These are phyloP conservation scores for Pimpla rufipes DNA, from an alignment of 2,888 invertebrate genomes.

Conservation along the genomic window DNA sequence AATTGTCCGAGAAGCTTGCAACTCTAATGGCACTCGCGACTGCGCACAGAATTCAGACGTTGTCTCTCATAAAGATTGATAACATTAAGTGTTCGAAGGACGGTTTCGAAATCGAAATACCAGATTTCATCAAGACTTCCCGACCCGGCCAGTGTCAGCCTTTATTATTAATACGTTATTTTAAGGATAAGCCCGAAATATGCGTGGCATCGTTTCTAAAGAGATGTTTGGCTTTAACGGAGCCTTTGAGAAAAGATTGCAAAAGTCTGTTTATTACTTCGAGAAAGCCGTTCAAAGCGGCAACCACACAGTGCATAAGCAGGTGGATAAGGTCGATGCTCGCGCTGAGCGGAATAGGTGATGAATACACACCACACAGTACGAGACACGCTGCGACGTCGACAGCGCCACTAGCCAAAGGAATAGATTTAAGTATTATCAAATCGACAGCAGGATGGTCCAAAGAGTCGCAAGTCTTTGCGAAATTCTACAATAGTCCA, in stretches of 20 bases:
- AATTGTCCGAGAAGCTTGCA: constrained; percentile 54
- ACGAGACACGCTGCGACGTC: constrained; percentile 51
- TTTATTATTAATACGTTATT: constrained; percentile 39
- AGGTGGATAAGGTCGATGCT: constrained; percentile 49
- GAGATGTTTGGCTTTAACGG: constrained; percentile 38
- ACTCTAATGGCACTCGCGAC: constrained; percentile 54
- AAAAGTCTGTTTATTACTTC: constrained; percentile 51
- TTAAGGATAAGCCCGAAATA: constrained; percentile 47
- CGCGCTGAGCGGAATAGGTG: constrained; percentile 31
- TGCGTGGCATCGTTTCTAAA: constrained; percentile 48
- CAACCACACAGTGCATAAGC: constrained; percentile 45
- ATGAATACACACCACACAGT: too few species aligned
- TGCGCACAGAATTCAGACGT: constrained; percentile 57
- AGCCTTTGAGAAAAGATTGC: constrained; percentile 39
- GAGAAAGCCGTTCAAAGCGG: constrained; percentile 56
- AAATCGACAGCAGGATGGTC: constrained; percentile 57
- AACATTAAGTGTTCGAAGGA: constrained; percentile 32
- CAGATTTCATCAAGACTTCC: constrained; percentile 55
- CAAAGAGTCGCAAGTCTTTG: constrained; percentile 13
- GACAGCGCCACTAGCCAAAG: constrained; percentile 40
- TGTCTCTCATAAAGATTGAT: constrained; percentile 48
- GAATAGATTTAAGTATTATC: constrained; percentile 51
- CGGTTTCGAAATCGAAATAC: constrained; percentile 55
- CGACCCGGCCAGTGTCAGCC: constrained; percentile 45
- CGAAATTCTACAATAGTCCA: not conserved